A percentile compares a stretch with the other conserved stretches of the same genome.
Evolutionary conservation across 1,140 invertebrate genomes (phyloP).

Genomic region (Nymphalis io): DNA sequence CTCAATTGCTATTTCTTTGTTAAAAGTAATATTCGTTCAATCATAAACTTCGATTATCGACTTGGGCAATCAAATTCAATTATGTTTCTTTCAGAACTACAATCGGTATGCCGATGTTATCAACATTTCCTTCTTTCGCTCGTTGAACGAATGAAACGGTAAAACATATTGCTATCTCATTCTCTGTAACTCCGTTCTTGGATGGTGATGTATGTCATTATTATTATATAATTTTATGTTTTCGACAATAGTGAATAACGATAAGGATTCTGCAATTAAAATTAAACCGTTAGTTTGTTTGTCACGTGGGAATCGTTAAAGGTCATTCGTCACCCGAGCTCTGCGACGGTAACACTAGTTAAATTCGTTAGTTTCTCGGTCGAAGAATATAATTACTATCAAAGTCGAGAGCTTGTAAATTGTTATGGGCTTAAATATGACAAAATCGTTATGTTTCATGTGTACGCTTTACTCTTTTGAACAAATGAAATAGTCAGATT

Average conservation of each 20-base stretch:
- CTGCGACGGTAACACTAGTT: not conserved
- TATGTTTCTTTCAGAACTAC: slow-evolving; percentile 15
- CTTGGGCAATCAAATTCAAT: slow-evolving; percentile 8
- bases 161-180: slow-evolving; percentile 3
- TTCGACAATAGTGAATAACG: not conserved
- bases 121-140: slow-evolving; percentile 9
- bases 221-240: not conserved
- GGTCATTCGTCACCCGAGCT: not conserved
- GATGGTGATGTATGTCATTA: not conserved
- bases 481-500: not conserved
- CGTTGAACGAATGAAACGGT: slow-evolving; percentile 11
- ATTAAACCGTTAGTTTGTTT: not conserved
- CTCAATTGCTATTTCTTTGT: too few species aligned
- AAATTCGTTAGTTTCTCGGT: not conserved
- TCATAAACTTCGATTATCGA: not conserved
- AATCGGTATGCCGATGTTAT: slow-evolving; percentile 9
- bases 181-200: not conserved
- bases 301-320: not conserved
- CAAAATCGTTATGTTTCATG: not conserved
- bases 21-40: not conserved
- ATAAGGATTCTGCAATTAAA: not conserved
- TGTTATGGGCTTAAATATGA: slow-evolving; percentile 4
- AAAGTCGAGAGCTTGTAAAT: not conserved
- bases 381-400: not conserved
- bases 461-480: not conserved